phyloP scores from a whole-genome alignment of 2,113 vertebrate genomes.

The Lepidiolamprologus cunningtoni region DNA sequence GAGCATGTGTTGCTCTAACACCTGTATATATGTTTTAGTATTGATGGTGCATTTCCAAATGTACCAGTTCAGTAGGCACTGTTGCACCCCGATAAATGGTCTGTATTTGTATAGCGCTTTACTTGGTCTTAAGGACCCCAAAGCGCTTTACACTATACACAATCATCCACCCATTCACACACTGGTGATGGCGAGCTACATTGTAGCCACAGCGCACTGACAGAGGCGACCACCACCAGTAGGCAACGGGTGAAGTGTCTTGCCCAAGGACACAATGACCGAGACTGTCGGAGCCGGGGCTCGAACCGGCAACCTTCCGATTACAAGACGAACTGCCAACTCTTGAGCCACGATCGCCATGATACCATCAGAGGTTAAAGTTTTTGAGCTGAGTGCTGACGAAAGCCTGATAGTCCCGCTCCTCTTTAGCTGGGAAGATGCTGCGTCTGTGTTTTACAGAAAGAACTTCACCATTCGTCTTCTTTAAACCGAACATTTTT shows the following conservation, averaged over 20 bases:
- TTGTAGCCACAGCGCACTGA: too few species aligned
- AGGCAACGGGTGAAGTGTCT: too few species aligned
- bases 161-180: too few species aligned
- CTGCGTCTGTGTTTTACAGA: neutral
- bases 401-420: neutral
- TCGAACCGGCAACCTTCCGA: too few species aligned
- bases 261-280: too few species aligned
- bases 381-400: neutral
- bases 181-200: too few species aligned
- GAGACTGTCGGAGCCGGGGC: rapidly evolving
- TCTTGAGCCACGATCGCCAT: too few species aligned
- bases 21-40: neutral
- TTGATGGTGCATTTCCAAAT: neutral
- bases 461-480: neutral
- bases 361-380: neutral
- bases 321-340: too few species aligned
- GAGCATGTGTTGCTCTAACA: neutral
- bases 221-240: too few species aligned
- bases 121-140: too few species aligned
- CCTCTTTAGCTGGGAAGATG: neutral
- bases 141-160: too few species aligned
- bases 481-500: neutral
- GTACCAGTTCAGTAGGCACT: neutral
- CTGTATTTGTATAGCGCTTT: too few species aligned
- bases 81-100: neutral